Conservation (phyloP, 1,140 invertebrate genomes). For the Hycleus cichorii region DNA sequence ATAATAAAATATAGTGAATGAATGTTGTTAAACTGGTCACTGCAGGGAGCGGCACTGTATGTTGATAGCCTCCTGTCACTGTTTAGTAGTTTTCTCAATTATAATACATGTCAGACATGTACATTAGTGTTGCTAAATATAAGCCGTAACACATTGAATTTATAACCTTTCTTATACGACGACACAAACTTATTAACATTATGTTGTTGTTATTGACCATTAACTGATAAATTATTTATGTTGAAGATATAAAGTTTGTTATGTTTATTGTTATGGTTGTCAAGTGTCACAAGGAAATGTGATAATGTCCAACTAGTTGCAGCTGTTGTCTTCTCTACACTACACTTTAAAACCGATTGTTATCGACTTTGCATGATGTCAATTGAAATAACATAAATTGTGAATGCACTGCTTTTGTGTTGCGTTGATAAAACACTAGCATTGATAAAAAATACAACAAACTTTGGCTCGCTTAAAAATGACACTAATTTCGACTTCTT, state of each 20-base stretch:
- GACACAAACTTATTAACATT: constrained; percentile 34
- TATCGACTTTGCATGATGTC: constrained; percentile 30
- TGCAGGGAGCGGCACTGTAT: constrained; percentile 32
- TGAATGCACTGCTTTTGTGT: no score
- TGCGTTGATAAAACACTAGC: no score
- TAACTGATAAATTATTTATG: constrained; percentile 37
- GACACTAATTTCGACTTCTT: no score
- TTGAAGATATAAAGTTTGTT: constrained; percentile 28
- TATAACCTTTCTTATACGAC: constrained; percentile 30
- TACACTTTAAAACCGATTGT: constrained; percentile 16
- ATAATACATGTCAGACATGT: constrained; percentile 39
- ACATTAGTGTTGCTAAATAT: constrained; percentile 40
- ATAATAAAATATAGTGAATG: constrained; percentile 1
- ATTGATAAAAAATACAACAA: no score
- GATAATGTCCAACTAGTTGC: constrained; percentile 25
- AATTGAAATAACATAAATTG: constrained; percentile 21
- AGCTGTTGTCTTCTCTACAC: constrained; percentile 15
- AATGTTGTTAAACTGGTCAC: constrained; percentile 14
- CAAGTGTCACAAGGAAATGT: constrained; percentile 30
- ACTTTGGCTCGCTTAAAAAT: no score
- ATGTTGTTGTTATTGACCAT: constrained; percentile 30
- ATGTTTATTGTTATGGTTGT: constrained; percentile 37
- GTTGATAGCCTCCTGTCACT: constrained; percentile 38
- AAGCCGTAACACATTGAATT: constrained; percentile 34
- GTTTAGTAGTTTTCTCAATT: constrained; percentile 39